These are phyloP conservation scores for Colletes latitarsis DNA, from an alignment of 1,140 invertebrate genomes.

Conservation along the genomic window DNA sequence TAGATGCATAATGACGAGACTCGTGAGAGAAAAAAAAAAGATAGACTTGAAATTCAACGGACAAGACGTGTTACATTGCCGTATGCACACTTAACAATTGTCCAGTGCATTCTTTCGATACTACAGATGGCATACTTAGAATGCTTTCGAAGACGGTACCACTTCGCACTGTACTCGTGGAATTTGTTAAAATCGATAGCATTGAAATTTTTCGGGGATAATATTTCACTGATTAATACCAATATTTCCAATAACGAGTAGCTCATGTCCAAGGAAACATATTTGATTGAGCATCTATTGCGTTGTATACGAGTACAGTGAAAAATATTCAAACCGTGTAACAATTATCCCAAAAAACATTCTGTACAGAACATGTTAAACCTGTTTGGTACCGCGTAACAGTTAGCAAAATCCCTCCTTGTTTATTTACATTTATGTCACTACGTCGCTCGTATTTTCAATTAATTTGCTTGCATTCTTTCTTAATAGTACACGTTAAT, in stretches of 20 bases:
- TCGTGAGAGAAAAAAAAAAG: conserved; percentile 16
- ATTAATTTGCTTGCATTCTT: conserved; percentile 20
- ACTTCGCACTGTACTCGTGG: conserved; percentile 30
- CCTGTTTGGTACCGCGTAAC: conserved; percentile 41
- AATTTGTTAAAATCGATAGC: conserved; percentile 18
- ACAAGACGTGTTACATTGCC: conserved; percentile 42
- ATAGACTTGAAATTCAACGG: conserved; percentile 50
- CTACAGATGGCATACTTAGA: conserved; percentile 25
- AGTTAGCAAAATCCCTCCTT: conserved; percentile 40
- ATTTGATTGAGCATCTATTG: background rate
- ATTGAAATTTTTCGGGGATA: background rate
- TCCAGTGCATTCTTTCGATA: conserved; percentile 40
- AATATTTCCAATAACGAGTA: background rate
- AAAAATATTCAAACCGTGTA: conserved; percentile 22
- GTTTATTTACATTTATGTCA: conserved; percentile 40
- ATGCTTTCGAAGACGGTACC: conserved; percentile 25
- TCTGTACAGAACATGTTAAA: conserved; percentile 46
- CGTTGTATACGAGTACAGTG: conserved; percentile 24
- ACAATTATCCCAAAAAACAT: conserved; percentile 41
- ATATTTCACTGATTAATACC: background rate
- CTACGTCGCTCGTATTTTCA: conserved; percentile 7
- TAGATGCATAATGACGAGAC: conserved; percentile 34
- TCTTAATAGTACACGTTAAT: conserved; percentile 44
- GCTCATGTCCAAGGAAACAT: background rate
- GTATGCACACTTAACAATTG: conserved; percentile 54